phyloP scores from a whole-genome alignment of 2,113 vertebrate species.

The Bubo scandiacus region DNA sequence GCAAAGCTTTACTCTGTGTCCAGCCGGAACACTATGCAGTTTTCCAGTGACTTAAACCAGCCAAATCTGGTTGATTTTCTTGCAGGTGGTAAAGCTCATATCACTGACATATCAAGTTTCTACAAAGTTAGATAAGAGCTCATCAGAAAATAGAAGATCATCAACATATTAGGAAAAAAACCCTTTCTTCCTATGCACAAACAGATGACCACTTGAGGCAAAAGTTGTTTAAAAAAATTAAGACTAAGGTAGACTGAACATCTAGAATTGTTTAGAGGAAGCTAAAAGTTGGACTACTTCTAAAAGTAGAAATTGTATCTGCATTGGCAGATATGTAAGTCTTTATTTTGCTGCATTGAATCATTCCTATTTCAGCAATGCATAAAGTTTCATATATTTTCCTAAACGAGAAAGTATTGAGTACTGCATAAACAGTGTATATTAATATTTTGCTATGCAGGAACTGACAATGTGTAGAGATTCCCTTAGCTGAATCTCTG shows the following conservation, averaged over 20 bases:
- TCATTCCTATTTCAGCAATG: neutral
- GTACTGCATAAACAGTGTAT: neutral
- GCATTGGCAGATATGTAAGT: neutral
- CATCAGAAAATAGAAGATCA: neutral
- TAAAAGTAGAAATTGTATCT: neutral
- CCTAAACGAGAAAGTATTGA: neutral
- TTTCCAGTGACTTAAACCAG: neutral
- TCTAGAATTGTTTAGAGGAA: neutral
- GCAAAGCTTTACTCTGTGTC: neutral
- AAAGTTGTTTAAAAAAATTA: neutral
- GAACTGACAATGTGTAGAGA: neutral
- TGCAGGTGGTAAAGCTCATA: neutral
- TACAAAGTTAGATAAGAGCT: neutral
- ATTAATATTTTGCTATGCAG: neutral
- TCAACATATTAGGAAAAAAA: neutral
- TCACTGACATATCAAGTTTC: neutral
- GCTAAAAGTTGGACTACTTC: neutral
- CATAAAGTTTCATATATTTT: neutral
- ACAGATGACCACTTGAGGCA: neutral
- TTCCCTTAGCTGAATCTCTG: neutral
- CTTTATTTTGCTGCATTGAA: neutral
- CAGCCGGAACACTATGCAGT: neutral
- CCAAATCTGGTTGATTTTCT: neutral
- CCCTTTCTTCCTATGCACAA: neutral
- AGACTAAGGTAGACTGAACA: neutral